phyloP scores from a whole-genome alignment of 2,888 invertebrate species.

The Phaonia tiefii region DNA sequence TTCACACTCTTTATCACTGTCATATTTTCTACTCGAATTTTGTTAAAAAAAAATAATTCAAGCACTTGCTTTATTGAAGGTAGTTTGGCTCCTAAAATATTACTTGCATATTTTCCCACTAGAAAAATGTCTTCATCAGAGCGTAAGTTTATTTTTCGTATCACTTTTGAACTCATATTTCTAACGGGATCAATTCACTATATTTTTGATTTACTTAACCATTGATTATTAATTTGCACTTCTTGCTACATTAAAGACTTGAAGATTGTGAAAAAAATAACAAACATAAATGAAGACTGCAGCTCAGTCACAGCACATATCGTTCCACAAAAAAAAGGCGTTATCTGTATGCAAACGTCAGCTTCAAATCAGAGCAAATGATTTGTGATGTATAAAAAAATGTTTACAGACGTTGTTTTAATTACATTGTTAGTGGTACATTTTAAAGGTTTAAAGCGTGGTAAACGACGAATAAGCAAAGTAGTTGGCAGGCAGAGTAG shows the following conservation, averaged over 20 bases:
- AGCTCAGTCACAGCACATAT: conserved; percentile 41
- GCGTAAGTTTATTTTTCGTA: conserved; percentile 9
- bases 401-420: conserved; percentile 39
- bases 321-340: conserved; percentile 37
- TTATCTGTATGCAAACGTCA: conserved; percentile 34
- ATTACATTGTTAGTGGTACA: too few species aligned
- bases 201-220: conserved; percentile 32
- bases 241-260: conserved; percentile 39
- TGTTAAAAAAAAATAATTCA: too few species aligned
- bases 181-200: conserved; percentile 32
- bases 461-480: too few species aligned
- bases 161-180: conserved; percentile 7
- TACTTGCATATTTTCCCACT: too few species aligned
- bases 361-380: conserved; percentile 6
- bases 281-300: conserved; percentile 40
- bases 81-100: too few species aligned
- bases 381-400: conserved; percentile 36
- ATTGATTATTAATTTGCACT: conserved; percentile 37
- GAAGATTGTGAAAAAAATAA: conserved; percentile 25
- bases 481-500: too few species aligned
- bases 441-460: too few species aligned
- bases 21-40: too few species aligned
- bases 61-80: too few species aligned
- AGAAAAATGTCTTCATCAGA: conserved; percentile 28
- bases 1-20: too few species aligned